Conservation (phyloP, 53 echinoderm and acorn worm species). For the Pentamera pediparva region DNA sequence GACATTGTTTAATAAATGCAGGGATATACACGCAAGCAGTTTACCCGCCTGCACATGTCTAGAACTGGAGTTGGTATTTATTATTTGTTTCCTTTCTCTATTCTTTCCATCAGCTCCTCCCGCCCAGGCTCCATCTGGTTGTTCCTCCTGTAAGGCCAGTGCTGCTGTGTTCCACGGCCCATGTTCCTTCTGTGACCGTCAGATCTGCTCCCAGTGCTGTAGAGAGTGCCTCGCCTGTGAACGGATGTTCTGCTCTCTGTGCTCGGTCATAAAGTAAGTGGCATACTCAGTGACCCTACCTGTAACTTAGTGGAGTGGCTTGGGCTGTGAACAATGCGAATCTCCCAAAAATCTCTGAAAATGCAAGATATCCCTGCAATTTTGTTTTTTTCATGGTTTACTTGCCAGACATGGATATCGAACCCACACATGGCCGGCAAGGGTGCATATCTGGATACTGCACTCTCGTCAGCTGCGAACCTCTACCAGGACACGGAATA, state of each 20-base stretch:
- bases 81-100: neutral
- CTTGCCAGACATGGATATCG: too few species aligned
- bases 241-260: slow-evolving; percentile 9
- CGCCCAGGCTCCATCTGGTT: neutral
- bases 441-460: too few species aligned
- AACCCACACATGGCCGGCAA: too few species aligned
- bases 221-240: slow-evolving; percentile 9
- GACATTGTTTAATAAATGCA: too few species aligned
- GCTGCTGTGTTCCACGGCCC: neutral
- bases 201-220: slow-evolving; percentile 10
- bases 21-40: too few species aligned
- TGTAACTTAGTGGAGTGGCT: too few species aligned
- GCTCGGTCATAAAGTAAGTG: slow-evolving; percentile 22
- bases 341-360: too few species aligned
- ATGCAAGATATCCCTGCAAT: too few species aligned
- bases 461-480: too few species aligned
- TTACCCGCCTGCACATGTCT: neutral
- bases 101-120: neutral
- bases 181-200: slow-evolving; percentile 4
- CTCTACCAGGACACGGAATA: too few species aligned
- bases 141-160: neutral
- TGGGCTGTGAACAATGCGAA: too few species aligned
- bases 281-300: neutral
- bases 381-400: too few species aligned
- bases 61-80: neutral